These are phyloP conservation scores for Xestia ashworthii DNA, from an alignment of 2,888 invertebrate species.

Conservation along the genomic window DNA sequence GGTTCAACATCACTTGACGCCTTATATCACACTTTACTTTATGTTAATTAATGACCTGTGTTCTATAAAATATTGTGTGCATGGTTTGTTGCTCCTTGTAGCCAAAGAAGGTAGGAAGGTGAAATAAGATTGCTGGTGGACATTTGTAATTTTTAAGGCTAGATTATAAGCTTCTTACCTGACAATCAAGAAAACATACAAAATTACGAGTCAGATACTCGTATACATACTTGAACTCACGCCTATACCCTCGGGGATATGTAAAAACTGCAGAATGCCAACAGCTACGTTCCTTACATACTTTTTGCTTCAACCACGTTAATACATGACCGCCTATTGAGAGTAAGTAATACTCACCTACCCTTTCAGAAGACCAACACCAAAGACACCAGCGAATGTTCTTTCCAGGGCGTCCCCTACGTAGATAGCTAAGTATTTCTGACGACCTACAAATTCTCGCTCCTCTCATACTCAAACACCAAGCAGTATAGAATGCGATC, in stretches of 20 bases:
- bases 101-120: not conserved
- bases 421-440: not conserved
- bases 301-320: not conserved
- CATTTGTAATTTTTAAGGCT: not conserved
- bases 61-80: not conserved
- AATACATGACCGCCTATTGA: not conserved
- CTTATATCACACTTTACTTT: not conserved
- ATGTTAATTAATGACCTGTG: not conserved
- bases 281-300: not conserved
- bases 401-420: not conserved
- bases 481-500: constrained; percentile 56
- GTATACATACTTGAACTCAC: not conserved
- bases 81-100: not conserved
- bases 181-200: not conserved
- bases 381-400: not conserved
- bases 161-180: not conserved
- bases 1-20: not conserved
- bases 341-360: not conserved
- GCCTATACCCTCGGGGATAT: not conserved
- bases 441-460: constrained; percentile 39
- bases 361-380: not conserved
- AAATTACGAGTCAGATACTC: not conserved
- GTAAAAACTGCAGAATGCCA: no score
- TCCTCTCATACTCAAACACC: constrained; percentile 43
- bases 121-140: not conserved